Evolutionary conservation across 1,140 invertebrate species (phyloP), one percentile per base, ranked within the genome.

Genomic region (Drosophila bifasciata): DNA sequence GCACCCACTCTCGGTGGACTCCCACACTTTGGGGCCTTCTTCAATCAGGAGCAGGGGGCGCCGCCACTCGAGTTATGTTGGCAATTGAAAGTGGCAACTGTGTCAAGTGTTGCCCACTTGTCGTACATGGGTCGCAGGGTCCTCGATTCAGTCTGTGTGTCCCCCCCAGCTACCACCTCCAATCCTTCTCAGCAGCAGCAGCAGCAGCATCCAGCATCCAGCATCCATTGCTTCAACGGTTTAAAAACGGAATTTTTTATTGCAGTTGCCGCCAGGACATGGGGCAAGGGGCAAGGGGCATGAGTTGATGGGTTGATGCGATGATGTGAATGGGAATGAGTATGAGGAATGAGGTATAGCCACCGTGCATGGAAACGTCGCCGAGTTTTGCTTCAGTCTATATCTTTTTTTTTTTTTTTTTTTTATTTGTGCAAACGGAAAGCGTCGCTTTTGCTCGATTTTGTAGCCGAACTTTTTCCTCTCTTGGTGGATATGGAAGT

Each of bases 41-140:
- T 78, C 58, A 59, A 63, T 53, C 76, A 66, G 66, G 59, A 16
- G 48, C 76, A 66, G 66, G 59, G 28, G 48, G 61, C 48, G 36
- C 46, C 72, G 60, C 39, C 84, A 83, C 66, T 88, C 75, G 79
- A 88, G 88, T 90, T 86, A 90, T 90, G 88, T 90, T 90, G 88
- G 88, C 88, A 90, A 85, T 90, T 90, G 88, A 88, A 90, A 90
- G 88, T 90, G 88, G 88, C 88, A 90, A 90, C 88, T 90, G 88
- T 90, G 88, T 90, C 88, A 90, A 90, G 88, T 90, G 88, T 90
- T 90, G 86, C 86, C 86, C 83, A 90, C 88, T 90, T 90, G 88
- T 90, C 79, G 83, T 88, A 88, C 83, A 86, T 83, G 83, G 74
- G 46, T 43, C 21, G 46, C 28, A 51, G 68, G 68, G 56, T 62